phyloP scores from a whole-genome alignment of 1,140 invertebrate species.

The Lordiphosa mommai region DNA sequence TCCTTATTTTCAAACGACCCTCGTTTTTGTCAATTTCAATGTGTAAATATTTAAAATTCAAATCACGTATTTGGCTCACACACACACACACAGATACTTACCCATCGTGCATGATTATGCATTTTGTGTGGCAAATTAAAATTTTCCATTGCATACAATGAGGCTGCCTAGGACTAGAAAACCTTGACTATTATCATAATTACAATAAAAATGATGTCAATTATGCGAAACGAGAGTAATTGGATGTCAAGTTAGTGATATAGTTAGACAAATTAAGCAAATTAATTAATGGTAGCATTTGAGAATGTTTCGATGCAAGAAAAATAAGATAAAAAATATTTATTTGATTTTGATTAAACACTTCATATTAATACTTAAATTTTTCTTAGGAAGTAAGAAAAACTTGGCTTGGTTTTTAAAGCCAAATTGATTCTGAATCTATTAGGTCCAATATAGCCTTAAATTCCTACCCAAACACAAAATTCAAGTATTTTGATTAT shows the following conservation, averaged over 20 bases:
- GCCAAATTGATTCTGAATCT: no score
- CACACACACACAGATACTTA: constrained; percentile 8
- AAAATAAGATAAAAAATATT: no score
- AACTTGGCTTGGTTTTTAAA: no score
- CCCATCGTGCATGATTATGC: constrained; percentile 61
- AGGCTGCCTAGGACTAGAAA: constrained; percentile 23
- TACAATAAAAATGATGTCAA: constrained; percentile 52
- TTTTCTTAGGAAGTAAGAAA: no score
- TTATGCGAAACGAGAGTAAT: constrained; percentile 16
- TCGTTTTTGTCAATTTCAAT: constrained; percentile 16
- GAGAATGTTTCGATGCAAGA: no score
- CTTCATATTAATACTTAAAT: no score
- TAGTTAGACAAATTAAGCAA: no score
- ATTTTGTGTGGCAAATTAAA: constrained; percentile 62
- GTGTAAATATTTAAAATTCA: constrained; percentile 63
- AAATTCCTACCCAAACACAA: no score
- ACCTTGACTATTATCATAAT: constrained; percentile 61
- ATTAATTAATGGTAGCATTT: no score
- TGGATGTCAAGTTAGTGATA: constrained; percentile 3
- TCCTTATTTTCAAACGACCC: constrained; percentile 3
- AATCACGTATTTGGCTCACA: constrained; percentile 62
- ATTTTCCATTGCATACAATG: constrained; percentile 43
- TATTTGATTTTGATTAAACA: no score
- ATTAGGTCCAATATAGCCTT: no score
- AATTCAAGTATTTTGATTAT: no score